These are phyloP conservation scores for Philopedon plagiatum DNA, from an alignment of 2,888 invertebrate species.

Conservation along the genomic window DNA sequence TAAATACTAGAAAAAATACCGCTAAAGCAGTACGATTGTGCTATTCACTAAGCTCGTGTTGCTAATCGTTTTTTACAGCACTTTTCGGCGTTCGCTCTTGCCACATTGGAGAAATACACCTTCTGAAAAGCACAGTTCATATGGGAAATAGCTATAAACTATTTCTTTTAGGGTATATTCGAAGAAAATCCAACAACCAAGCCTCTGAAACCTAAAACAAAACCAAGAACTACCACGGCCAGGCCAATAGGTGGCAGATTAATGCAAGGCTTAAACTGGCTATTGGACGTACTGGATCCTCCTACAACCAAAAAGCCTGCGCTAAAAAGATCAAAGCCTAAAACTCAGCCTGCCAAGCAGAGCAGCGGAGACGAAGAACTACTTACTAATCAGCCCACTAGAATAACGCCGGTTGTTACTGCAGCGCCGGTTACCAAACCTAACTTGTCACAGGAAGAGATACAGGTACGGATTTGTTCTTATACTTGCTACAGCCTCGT, in stretches of 20 bases:
- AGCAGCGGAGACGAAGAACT: constrained; percentile 56
- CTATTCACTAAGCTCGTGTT: no score
- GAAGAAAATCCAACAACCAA: constrained; percentile 56
- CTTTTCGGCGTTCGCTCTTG: no score
- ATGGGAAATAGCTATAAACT: neutral
- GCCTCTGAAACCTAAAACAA: constrained; percentile 57
- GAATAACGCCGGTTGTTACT: constrained; percentile 63
- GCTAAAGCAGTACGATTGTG: no score
- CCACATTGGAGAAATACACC: no score
- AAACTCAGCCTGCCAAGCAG: constrained; percentile 55
- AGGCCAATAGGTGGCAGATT: constrained; percentile 66
- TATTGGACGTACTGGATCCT: constrained; percentile 64
- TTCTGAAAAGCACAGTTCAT: no score
- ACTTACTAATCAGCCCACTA: constrained; percentile 63
- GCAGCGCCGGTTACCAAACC: constrained; percentile 56
- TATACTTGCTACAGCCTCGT: no score
- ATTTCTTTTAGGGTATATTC: constrained; percentile 55
- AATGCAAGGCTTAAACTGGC: constrained; percentile 67
- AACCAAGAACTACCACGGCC: constrained; percentile 67
- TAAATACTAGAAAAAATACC: no score
- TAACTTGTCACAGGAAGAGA: constrained; percentile 45
- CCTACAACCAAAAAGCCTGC: constrained; percentile 55
- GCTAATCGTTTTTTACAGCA: no score
- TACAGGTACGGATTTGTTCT: constrained; percentile 37
- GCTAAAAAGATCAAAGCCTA: constrained; percentile 36